A percentile compares a stretch with the other conserved stretches of the same genome.
Conservation (phyloP, 2,113 vertebrate species). For the Falco punctatus region DNA sequence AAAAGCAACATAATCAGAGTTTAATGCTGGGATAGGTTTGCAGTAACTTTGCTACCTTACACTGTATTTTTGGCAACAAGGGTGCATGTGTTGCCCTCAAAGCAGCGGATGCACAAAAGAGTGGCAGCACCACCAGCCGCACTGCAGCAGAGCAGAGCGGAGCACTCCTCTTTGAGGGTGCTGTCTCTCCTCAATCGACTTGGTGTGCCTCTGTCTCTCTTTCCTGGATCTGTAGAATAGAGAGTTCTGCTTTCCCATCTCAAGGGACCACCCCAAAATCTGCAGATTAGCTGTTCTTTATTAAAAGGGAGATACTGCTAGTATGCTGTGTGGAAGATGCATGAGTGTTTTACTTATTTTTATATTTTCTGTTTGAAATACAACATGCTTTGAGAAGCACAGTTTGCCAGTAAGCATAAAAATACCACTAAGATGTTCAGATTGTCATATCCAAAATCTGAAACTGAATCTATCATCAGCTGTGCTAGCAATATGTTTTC, state of each 20-base stretch:
- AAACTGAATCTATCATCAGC: conserved; percentile 71
- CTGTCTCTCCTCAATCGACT: fast-evolving
- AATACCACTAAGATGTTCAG: conserved; percentile 38
- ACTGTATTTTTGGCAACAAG: neutral
- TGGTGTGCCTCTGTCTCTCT: fast-evolving
- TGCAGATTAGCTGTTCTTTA: neutral
- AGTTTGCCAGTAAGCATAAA: conserved; percentile 38
- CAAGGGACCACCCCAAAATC: neutral
- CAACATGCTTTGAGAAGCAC: neutral
- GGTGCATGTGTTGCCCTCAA: fast-evolving
- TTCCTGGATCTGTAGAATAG: neutral
- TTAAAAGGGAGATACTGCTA: neutral
- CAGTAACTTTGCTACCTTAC: neutral
- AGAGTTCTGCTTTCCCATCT: neutral
- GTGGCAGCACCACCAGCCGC: neutral
- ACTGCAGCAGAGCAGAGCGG: fast-evolving
- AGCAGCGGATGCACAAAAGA: fast-evolving
- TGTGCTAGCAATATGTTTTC: conserved; percentile 62
- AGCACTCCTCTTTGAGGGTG: neutral
- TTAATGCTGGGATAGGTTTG: neutral
- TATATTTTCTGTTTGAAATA: neutral
- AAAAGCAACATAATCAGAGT: neutral
- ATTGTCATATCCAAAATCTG: conserved; percentile 55
- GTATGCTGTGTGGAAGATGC: neutral
- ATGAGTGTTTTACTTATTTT: neutral